phyloP scores from a whole-genome alignment of 1,140 invertebrate genomes.

The Hetaerina americana region DNA sequence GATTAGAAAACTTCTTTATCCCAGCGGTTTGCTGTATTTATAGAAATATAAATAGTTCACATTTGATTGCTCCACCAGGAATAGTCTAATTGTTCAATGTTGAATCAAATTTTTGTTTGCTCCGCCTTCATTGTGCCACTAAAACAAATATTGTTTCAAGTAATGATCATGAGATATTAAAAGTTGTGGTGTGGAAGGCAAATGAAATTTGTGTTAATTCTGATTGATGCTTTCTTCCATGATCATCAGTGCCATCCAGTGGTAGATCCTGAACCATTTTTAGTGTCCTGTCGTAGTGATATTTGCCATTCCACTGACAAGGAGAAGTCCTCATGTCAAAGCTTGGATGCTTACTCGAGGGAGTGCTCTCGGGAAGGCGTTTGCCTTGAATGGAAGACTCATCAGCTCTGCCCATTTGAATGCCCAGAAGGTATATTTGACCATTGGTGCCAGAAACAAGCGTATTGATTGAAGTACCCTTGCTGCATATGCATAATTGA shows the following conservation, averaged over 20 bases:
- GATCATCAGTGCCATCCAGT: constrained; percentile 48
- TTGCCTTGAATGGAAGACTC: constrained; percentile 53
- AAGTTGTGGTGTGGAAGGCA: neutral
- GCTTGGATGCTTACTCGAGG: constrained; percentile 55
- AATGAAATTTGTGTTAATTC: too few relatives aligned
- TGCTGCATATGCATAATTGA: constrained; percentile 2
- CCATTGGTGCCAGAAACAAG: too few relatives aligned
- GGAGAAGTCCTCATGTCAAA: constrained; percentile 37
- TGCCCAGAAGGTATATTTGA: constrained; percentile 30
- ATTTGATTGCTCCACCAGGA: too few relatives aligned
- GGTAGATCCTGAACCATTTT: constrained; percentile 49
- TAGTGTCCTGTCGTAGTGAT: constrained; percentile 53
- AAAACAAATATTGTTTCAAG: too few relatives aligned
- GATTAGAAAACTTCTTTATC: too few relatives aligned
- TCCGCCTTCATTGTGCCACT: too few relatives aligned
- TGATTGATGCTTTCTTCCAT: too few relatives aligned
- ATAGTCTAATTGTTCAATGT: too few relatives aligned
- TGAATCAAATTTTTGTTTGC: too few relatives aligned
- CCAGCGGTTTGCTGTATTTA: too few relatives aligned
- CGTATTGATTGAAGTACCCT: neutral
- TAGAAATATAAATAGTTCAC: too few relatives aligned
- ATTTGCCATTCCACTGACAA: constrained; percentile 35
- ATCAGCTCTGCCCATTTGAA: constrained; percentile 44
- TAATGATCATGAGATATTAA: constrained; percentile 1
- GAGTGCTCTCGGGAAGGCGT: constrained; percentile 51